Conservation (phyloP, 2,888 invertebrate genomes). For the Trissolcus japonicus region DNA sequence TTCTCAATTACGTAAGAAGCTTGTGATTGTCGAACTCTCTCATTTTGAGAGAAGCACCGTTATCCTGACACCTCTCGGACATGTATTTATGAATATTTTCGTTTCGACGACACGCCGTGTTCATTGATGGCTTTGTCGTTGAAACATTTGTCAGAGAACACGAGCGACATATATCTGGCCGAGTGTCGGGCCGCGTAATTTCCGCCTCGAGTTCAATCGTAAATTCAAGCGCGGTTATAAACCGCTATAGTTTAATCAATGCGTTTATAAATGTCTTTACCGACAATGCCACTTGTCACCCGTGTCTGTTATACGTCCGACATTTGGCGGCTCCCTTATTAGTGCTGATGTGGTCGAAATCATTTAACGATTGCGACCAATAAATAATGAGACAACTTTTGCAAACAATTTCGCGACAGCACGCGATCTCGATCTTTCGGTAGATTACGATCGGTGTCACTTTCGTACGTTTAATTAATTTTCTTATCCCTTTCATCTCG, state of each 20-base stretch:
- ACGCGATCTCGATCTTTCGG: conserved; percentile 6
- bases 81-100: conserved; percentile 31
- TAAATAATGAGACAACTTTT: conserved; percentile 25
- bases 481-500: conserved; percentile 1
- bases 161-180: conserved; percentile 38
- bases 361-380: conserved; percentile 28
- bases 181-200: conserved; percentile 43
- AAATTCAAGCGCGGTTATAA: conserved; percentile 45
- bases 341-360: conserved; percentile 29
- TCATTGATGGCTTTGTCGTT: conserved; percentile 23
- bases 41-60: conserved; percentile 9
- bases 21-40: not conserved
- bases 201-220: conserved; percentile 53
- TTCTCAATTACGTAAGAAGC: conserved; percentile 4
- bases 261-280: conserved; percentile 52
- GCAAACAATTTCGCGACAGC: conserved; percentile 1
- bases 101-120: conserved; percentile 14
- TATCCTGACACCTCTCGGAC: conserved; percentile 16
- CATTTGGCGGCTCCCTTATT: conserved; percentile 36
- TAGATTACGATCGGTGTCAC: conserved; percentile 1
- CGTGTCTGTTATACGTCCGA: conserved; percentile 28
- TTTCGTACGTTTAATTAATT: conserved; percentile 20
- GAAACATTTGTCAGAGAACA: conserved; percentile 41
- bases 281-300: conserved; percentile 44
- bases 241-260: conserved; percentile 50